Conservation (phyloP, 1,140 invertebrate genomes). For the Cyrtorhinus lividipennis region DNA sequence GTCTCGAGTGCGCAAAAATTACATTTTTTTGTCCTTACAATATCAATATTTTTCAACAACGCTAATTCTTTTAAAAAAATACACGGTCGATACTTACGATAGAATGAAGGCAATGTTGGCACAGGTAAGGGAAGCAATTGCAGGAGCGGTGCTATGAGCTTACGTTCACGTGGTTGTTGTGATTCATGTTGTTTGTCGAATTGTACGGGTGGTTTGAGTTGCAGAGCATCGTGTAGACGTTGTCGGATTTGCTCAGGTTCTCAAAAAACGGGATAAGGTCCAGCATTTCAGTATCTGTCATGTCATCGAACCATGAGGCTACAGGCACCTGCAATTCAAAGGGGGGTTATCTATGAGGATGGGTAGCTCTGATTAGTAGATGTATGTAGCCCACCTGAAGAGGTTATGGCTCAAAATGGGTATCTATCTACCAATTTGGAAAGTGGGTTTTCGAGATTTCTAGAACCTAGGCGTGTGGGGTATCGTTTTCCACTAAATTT, state of each 20-base stretch:
- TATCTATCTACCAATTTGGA: no score
- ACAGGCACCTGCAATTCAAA: slow-evolving; percentile 65
- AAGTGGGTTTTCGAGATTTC: no score
- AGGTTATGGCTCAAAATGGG: no score
- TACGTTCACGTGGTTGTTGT: neutral
- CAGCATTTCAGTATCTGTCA: slow-evolving; percentile 83
- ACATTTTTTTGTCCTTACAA: neutral
- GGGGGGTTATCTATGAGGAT: slow-evolving; percentile 23
- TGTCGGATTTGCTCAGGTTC: slow-evolving; percentile 83
- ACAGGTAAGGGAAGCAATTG: slow-evolving; percentile 14
- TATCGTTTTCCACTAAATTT: no score
- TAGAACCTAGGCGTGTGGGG: no score
- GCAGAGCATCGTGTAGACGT: slow-evolving; percentile 80
- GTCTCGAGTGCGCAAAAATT: neutral
- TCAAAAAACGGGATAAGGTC: slow-evolving; percentile 94
- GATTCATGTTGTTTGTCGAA: neutral
- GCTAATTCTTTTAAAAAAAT: slow-evolving; percentile 10
- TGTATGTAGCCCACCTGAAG: no score
- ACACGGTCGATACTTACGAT: slow-evolving; percentile 16
- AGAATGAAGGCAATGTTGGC: slow-evolving; percentile 24
- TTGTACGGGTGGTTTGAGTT: slow-evolving; percentile 63
- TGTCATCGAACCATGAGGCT: slow-evolving; percentile 95
- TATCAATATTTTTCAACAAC: neutral
- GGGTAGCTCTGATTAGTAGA: neutral
- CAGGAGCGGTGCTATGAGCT: slow-evolving; percentile 7